A percentile compares a stretch with the other conserved stretches of the same genome.
phyloP scores from a whole-genome alignment of 1,140 invertebrate species.

The Drosophila auraria region DNA sequence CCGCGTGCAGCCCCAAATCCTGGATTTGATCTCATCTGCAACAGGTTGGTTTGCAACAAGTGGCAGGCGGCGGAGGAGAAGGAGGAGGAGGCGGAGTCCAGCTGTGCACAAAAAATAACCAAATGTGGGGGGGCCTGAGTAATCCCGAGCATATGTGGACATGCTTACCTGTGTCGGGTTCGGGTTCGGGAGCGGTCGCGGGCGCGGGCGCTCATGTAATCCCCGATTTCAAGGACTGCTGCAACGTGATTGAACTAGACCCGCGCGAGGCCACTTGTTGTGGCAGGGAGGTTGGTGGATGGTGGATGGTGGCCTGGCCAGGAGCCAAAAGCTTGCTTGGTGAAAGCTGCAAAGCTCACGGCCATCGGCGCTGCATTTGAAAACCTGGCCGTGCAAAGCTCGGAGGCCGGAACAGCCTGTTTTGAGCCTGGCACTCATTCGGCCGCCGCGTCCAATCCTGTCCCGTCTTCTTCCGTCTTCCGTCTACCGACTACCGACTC shows the following conservation, averaged over 20 bases:
- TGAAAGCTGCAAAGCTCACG: conserved; percentile 47
- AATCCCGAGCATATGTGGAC: conserved; percentile 4
- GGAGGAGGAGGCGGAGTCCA: neutral
- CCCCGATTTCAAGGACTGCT: conserved; percentile 16
- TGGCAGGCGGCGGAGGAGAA: neutral
- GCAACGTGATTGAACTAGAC: conserved; percentile 27
- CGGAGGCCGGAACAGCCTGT: conserved; percentile 10
- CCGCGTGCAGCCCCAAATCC: neutral
- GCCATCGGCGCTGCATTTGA: conserved; percentile 58
- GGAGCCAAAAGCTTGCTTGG: conserved; percentile 6
- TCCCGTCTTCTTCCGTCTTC: conserved; percentile 3
- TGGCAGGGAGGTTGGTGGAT: neutral
- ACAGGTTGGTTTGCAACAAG: conserved; percentile 14
- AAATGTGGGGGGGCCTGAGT: neutral
- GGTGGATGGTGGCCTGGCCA: neutral
- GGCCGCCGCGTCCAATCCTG: conserved; percentile 5
- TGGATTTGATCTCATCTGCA: neutral
- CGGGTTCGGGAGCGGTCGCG: neutral
- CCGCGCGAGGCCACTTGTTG: conserved; percentile 13
- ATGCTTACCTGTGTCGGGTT: neutral
- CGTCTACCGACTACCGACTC: neutral
- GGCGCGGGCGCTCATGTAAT: conserved; percentile 5
- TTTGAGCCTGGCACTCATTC: conserved; percentile 20
- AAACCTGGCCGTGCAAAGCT: conserved; percentile 40
- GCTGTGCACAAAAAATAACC: neutral